Percentiles rank a stretch among this genome's conserved stretches.
Conservation (phyloP, 23 tunicate genomes). For the Halocynthia roretzi region DNA sequence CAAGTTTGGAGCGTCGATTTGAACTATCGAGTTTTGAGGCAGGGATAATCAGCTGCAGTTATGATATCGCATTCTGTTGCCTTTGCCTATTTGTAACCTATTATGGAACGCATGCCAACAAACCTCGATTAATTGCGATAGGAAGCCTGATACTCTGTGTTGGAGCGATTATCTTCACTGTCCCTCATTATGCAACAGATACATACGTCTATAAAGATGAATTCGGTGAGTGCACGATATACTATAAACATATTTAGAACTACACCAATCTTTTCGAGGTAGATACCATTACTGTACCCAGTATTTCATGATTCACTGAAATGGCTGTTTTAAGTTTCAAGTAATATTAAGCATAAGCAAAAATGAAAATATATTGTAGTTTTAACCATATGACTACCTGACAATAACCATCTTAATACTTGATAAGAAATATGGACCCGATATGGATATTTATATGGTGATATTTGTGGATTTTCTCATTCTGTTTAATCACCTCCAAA, state of each 20-base stretch:
- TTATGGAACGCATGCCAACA: conserved; percentile 38
- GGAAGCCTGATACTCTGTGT: conserved; percentile 57
- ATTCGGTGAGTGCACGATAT: conserved; percentile 9
- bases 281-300: neutral
- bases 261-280: neutral
- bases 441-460: no score
- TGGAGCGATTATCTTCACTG: conserved; percentile 58
- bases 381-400: no score
- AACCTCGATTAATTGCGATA: conserved; percentile 45
- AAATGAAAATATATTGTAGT: no score
- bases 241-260: neutral
- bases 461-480: no score
- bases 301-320: no score
- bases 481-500: neutral
- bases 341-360: no score
- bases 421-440: no score
- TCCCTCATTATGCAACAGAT: conserved; percentile 66
- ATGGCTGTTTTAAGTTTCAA: no score
- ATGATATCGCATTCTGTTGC: conserved; percentile 91
- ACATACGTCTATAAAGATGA: conserved; percentile 29
- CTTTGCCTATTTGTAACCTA: conserved; percentile 85
- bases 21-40: conserved; percentile 81
- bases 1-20: conserved; percentile 87
- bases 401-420: no score
- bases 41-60: conserved; percentile 77